These are phyloP conservation scores for Eurystomus gularis DNA, from an alignment of 2,113 vertebrate species.

Conservation along the genomic window DNA sequence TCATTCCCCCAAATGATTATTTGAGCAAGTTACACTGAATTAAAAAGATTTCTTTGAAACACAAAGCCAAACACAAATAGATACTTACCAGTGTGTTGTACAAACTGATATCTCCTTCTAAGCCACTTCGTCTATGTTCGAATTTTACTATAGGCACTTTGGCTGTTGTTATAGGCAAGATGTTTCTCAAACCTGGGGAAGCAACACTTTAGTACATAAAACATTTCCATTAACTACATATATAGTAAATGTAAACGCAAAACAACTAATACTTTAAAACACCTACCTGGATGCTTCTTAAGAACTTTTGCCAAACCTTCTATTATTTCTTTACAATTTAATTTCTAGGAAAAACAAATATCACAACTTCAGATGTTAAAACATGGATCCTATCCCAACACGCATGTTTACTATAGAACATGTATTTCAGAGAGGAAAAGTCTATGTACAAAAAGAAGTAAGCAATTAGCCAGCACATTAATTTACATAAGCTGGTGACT, in stretches of 20 bases:
- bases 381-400: neutral
- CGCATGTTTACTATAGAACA: neutral
- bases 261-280: neutral
- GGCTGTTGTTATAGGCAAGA: constrained; percentile 98
- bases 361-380: neutral
- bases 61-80: neutral
- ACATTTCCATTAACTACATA: constrained; percentile 37
- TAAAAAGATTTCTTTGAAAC: neutral
- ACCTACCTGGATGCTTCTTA: constrained; percentile 93
- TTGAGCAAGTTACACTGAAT: neutral
- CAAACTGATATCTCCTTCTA: constrained; percentile 97
- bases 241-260: neutral
- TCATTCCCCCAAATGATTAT: neutral
- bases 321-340: constrained; percentile 99
- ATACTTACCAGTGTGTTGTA: constrained; percentile 95
- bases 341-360: constrained; percentile 80
- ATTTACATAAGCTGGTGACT: neutral
- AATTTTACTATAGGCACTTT: constrained; percentile 99
- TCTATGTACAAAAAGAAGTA: neutral
- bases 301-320: constrained; percentile 96
- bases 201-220: constrained; percentile 65
- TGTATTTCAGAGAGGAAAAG: neutral
- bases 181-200: constrained; percentile 92
- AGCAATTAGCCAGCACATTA: neutral
- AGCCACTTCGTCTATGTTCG: constrained; percentile 90